A percentile compares a stretch with the other conserved stretches of the same genome.
These are phyloP conservation scores for Parauchenoglanis punctatus DNA, from an alignment of 2,797 vertebrate species.

Conservation along the genomic window DNA sequence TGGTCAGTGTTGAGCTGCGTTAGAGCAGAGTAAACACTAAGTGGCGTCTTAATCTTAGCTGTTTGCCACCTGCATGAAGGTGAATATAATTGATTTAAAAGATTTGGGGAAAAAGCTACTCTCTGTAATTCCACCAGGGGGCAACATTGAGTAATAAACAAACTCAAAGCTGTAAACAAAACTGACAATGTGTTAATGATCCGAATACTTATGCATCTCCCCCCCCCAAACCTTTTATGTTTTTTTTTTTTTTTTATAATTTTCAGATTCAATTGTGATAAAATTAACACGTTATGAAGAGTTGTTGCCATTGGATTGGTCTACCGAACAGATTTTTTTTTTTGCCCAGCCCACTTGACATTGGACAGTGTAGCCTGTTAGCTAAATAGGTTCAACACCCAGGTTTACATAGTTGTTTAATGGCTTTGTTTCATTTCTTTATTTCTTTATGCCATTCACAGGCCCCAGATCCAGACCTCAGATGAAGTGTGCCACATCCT, in stretches of 20 bases:
- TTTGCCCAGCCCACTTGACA: too few relatives aligned
- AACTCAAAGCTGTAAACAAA: not conserved
- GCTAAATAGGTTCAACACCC: not conserved
- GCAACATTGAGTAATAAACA: not conserved
- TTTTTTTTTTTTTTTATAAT: not conserved
- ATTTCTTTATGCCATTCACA: constrained; percentile 26
- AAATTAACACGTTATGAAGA: not conserved
- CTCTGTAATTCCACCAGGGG: not conserved
- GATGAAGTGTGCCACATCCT: constrained; percentile 64
- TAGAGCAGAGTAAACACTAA: not conserved
- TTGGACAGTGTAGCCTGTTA: not conserved
- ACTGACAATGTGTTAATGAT: not conserved
- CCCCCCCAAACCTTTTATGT: not conserved
- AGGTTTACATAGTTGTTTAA: not conserved
- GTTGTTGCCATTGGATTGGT: not conserved
- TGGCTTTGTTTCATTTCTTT: not conserved
- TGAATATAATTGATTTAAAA: not conserved
- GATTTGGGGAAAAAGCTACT: not conserved
- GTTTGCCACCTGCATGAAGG: not conserved
- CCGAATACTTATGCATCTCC: not conserved
- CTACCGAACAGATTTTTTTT: not conserved
- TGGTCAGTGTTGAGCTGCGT: not conserved
- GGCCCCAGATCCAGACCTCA: constrained; percentile 57
- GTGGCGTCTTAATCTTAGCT: not conserved
- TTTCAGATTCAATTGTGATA: not conserved